Conservation (phyloP, 2,113 vertebrate genomes). For the Pygoscelis antarcticus region DNA sequence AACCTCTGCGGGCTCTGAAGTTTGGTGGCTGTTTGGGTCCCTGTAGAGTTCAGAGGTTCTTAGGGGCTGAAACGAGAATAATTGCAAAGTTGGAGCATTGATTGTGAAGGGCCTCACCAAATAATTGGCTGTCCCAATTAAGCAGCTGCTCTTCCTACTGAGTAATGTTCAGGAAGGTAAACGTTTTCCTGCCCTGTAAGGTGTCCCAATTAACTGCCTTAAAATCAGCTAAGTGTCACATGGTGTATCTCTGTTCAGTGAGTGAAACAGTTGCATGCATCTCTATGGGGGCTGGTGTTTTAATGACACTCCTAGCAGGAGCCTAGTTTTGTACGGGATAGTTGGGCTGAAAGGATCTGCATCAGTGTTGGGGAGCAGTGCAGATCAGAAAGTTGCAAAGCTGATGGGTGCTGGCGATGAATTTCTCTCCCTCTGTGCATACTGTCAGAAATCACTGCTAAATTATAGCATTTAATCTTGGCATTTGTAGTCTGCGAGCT, state of each 20-base stretch:
- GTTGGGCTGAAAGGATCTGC: background rate
- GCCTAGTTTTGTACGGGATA: rapidly evolving
- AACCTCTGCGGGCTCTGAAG: background rate
- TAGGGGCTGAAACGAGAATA: background rate
- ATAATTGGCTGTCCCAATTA: constrained; percentile 46
- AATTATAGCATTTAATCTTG: background rate
- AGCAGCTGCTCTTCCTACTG: constrained; percentile 2
- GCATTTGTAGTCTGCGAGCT: background rate
- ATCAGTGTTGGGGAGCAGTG: background rate
- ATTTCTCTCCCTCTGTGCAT: background rate
- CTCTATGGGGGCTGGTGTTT: background rate
- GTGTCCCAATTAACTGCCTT: constrained; percentile 31
- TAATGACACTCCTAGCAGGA: background rate
- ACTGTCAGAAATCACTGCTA: background rate
- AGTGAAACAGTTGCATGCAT: background rate
- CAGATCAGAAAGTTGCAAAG: background rate
- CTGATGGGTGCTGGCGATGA: background rate
- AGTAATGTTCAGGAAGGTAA: background rate
- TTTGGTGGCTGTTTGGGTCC: background rate
- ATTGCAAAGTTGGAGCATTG: constrained; percentile 11
- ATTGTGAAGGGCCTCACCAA: background rate
- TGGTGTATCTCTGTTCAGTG: background rate
- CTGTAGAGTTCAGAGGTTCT: background rate
- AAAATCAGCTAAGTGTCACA: background rate
- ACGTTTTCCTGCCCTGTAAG: background rate